phyloP scores from a whole-genome alignment of 2,888 invertebrate genomes.

The Macaria notata region DNA sequence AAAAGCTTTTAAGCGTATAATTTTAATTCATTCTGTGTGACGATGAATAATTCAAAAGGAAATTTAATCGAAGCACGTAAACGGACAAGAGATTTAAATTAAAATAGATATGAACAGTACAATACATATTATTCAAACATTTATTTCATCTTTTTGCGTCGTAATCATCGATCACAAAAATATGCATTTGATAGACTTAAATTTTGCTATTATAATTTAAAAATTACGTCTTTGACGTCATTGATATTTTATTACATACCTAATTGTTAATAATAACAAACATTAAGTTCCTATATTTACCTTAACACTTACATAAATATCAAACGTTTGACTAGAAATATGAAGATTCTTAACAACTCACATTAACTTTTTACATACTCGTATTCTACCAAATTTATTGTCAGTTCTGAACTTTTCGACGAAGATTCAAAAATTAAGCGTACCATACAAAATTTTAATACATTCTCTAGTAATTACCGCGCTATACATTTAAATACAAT shows the following conservation, averaged over 20 bases:
- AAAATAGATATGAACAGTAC: too few relatives aligned
- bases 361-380: conserved; percentile 52
- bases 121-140: too few relatives aligned
- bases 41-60: conserved; percentile 30
- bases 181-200: neutral
- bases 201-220: too few relatives aligned
- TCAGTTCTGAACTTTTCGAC: conserved; percentile 76
- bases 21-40: conserved; percentile 43
- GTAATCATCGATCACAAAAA: conserved; percentile 42
- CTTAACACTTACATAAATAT: conserved; percentile 18
- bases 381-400: conserved; percentile 72
- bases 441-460: conserved; percentile 40
- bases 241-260: neutral
- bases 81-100: neutral
- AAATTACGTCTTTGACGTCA: conserved; percentile 18
- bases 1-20: conserved; percentile 70
- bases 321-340: conserved; percentile 45
- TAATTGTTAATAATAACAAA: neutral
- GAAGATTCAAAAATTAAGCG: conserved; percentile 48
- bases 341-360: conserved; percentile 64
- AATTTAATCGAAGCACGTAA: conserved; percentile 13
- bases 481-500: conserved; percentile 46
- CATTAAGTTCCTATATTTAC: conserved; percentile 2
- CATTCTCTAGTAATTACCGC: neutral
- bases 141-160: neutral